These are phyloP conservation scores for Bicyclus anynana DNA, from an alignment of 1,140 invertebrate species.

Conservation along the genomic window DNA sequence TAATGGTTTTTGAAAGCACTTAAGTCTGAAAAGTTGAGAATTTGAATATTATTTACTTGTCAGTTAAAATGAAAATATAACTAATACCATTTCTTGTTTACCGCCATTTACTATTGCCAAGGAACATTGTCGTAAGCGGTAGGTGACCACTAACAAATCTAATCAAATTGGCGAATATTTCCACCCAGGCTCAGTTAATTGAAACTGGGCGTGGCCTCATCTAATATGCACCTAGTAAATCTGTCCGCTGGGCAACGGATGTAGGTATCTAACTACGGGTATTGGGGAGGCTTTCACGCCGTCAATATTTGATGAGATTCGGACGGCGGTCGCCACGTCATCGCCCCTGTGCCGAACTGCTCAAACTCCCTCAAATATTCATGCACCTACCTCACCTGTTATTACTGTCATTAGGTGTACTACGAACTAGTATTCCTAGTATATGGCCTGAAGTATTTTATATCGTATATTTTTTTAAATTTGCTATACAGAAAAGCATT, in stretches of 20 bases:
- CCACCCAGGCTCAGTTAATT: slow-evolving; percentile 32
- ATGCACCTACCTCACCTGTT: background rate
- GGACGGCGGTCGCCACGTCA: slow-evolving; percentile 32
- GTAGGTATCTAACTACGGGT: slow-evolving; percentile 18
- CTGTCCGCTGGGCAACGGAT: slow-evolving; percentile 20
- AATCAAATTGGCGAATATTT: slow-evolving; percentile 16
- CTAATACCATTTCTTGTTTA: no score
- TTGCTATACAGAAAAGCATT: no score
- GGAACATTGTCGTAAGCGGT: no score
- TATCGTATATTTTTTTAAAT: no score
- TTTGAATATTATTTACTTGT: no score
- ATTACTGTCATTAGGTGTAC: background rate
- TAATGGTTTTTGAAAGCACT: no score
- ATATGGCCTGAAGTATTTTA: no score
- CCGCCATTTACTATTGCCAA: no score
- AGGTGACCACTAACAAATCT: no score
- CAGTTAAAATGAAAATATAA: no score
- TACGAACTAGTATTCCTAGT: background rate
- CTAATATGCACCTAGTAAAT: slow-evolving; percentile 50
- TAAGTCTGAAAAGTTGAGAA: no score
- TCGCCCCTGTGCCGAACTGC: background rate
- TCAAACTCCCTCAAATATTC: slow-evolving; percentile 14
- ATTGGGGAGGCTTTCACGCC: slow-evolving; percentile 42
- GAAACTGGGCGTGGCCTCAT: slow-evolving; percentile 47
- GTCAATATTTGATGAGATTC: slow-evolving; percentile 70